Conservation (phyloP, 1,140 invertebrate species). For the Drosophila nasuta region DNA sequence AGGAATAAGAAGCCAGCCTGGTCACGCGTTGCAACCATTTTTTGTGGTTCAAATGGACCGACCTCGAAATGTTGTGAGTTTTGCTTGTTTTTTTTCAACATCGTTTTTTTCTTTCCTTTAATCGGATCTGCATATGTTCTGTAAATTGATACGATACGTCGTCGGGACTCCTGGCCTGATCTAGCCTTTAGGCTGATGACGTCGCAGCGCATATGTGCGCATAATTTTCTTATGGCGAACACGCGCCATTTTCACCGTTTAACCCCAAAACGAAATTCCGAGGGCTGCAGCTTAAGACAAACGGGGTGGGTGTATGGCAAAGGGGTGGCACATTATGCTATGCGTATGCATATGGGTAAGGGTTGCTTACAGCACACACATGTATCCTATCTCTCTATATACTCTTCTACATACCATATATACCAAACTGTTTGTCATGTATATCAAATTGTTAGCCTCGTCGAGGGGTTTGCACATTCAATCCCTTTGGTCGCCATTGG, state of each 20-base stretch:
- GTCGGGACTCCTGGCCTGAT: neutral
- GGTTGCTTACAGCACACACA: conserved; percentile 48
- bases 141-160: conserved; percentile 73
- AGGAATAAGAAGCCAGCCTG: conserved; percentile 38
- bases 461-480: conserved; percentile 9
- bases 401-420: conserved; percentile 16
- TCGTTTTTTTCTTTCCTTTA: conserved; percentile 39
- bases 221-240: conserved; percentile 49
- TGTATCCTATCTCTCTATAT: conserved; percentile 9
- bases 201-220: conserved; percentile 23
- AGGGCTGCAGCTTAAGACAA: conserved; percentile 50
- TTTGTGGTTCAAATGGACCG: conserved; percentile 35
- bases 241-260: conserved; percentile 74
- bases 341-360: conserved; percentile 51
- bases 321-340: conserved; percentile 72
- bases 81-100: conserved; percentile 10
- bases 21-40: conserved; percentile 56
- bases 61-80: conserved; percentile 33
- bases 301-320: conserved; percentile 67
- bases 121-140: conserved; percentile 78
- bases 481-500: conserved; percentile 44
- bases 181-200: conserved; percentile 5
- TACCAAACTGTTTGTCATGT: conserved; percentile 45
- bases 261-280: conserved; percentile 48
- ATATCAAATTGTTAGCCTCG: conserved; percentile 39